phyloP scores from a whole-genome alignment of 2,888 invertebrate species.

The Actias luna region DNA sequence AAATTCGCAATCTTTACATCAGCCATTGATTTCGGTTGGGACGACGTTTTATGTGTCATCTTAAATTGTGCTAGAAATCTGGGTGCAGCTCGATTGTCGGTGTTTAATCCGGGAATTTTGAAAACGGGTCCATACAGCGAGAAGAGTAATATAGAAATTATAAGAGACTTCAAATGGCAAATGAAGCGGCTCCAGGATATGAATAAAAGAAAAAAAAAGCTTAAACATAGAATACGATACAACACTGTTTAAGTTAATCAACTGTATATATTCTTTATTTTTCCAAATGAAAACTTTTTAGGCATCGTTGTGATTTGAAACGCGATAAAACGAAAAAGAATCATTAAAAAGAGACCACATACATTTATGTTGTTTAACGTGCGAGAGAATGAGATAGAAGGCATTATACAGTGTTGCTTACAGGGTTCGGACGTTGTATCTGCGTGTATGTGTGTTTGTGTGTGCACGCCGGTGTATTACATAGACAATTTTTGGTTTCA shows the following conservation, averaged over 20 bases:
- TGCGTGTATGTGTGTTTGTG: too few species aligned
- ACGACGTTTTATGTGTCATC: background rate
- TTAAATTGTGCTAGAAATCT: background rate
- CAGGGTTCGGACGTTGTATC: too few species aligned
- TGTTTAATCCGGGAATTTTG: slow-evolving; percentile 2
- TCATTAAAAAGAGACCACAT: too few species aligned
- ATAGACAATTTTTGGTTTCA: too few species aligned
- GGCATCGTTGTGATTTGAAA: too few species aligned
- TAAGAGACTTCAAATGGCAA: slow-evolving; percentile 18
- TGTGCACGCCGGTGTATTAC: too few species aligned
- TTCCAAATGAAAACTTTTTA: too few species aligned
- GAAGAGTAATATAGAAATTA: slow-evolving; percentile 6
- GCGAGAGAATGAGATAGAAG: too few species aligned
- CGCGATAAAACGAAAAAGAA: too few species aligned
- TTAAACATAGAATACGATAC: background rate
- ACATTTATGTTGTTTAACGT: too few species aligned
- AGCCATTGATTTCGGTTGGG: background rate
- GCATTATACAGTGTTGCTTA: too few species aligned
- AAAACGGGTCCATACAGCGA: slow-evolving; percentile 16
- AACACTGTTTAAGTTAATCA: background rate
- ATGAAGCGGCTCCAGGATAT: background rate
- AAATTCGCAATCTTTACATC: background rate
- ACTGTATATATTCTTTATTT: too few species aligned
- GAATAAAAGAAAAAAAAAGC: background rate
- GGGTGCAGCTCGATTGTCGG: background rate